Percentiles rank a stretch among this genome's conserved stretches.
These are phyloP conservation scores for Holacanthus passer DNA, from an alignment of 2,113 vertebrate species.

Conservation along the genomic window DNA sequence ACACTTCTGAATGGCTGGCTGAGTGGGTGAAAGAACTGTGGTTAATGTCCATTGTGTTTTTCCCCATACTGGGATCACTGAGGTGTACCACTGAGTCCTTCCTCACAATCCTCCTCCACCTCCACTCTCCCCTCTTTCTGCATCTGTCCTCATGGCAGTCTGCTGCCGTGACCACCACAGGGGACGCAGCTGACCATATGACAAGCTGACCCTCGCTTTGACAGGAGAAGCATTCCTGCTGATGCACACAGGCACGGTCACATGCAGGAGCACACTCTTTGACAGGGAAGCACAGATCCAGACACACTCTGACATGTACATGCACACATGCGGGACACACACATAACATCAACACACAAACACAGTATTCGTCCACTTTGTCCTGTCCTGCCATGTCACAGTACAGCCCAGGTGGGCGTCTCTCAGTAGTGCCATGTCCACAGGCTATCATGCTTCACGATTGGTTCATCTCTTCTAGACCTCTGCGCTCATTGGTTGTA, in stretches of 20 bases:
- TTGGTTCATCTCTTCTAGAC: slow-evolving; percentile 55
- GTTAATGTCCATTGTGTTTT: slow-evolving; percentile 45
- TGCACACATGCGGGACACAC: slow-evolving; percentile 30
- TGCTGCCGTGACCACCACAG: slow-evolving; percentile 72
- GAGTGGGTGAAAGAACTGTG: slow-evolving; percentile 31
- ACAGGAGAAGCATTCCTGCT: slow-evolving; percentile 65
- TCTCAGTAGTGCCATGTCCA: slow-evolving; percentile 60
- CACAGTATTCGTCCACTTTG: slow-evolving; percentile 35
- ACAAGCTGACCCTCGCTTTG: slow-evolving; percentile 72
- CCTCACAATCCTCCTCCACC: slow-evolving; percentile 18
- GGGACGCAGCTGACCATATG: slow-evolving; percentile 71
- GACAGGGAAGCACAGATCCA: slow-evolving; percentile 62
- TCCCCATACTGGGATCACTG: slow-evolving; percentile 26
- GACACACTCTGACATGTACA: slow-evolving; percentile 52
- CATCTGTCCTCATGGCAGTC: slow-evolving; percentile 55
- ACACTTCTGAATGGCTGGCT: slow-evolving; percentile 42
- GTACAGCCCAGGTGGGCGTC: slow-evolving; percentile 67
- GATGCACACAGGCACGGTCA: slow-evolving; percentile 51
- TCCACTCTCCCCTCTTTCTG: neutral
- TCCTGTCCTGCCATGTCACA: slow-evolving; percentile 61
- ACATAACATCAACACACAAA: slow-evolving; percentile 31
- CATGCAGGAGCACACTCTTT: slow-evolving; percentile 54
- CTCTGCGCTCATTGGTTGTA: slow-evolving; percentile 54
- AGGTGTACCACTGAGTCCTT: slow-evolving; percentile 22
- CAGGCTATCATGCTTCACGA: slow-evolving; percentile 49